Evolutionary conservation across 1,140 invertebrate genomes (phyloP), one percentile per base, ranked within the genome.

Genomic region (Anoplophora glabripennis): DNA sequence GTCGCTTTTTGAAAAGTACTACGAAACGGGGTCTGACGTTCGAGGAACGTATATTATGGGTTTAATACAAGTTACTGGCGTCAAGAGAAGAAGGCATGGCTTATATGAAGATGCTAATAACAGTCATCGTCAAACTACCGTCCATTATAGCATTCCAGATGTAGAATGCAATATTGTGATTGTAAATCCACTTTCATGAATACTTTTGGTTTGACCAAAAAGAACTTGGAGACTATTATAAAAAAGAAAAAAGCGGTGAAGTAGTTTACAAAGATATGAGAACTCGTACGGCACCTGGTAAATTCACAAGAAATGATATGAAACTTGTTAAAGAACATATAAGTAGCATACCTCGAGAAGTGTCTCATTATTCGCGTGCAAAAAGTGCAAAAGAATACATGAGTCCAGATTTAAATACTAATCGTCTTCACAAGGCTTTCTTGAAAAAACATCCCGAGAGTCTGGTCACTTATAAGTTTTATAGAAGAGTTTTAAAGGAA

Each of bases 361-460:
- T 14, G 15, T 46, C 42, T 52, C 38, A 53, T 12, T 59, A 59
- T 52, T 38, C 47, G 9, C 14, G 48, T 11, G 38, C 49, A 3
- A 59, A 60, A 60, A 40, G 35, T 14, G 42, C 15, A 45, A 54
- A 60, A 35, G 58, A 60, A 55, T 60, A 60, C 40, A 17, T 38
- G 14, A 60, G 58, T 55, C 52, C 52, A n/a, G 53, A 55, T 48
- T 47, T 55, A 55, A 58, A 60, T 28, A 36, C 47, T 11, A 55
- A 40, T 38, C 12, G 58, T 7, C 37, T 60, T 12, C 36, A 34
- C 14, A 60, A 55, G 47, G 52, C 53, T 5, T 55, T 47, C 35
- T 12, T 53, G 35, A 11, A 55, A 14, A 55, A 40, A 14, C 18
- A 55, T 48, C 34, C 45, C 4, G n/a, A 41, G 3, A 38, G 33